A percentile compares a stretch with the other conserved stretches of the same genome.
Evolutionary conservation across 2,888 invertebrate species (phyloP).

Genomic region (Trichogramma evanescens): DNA sequence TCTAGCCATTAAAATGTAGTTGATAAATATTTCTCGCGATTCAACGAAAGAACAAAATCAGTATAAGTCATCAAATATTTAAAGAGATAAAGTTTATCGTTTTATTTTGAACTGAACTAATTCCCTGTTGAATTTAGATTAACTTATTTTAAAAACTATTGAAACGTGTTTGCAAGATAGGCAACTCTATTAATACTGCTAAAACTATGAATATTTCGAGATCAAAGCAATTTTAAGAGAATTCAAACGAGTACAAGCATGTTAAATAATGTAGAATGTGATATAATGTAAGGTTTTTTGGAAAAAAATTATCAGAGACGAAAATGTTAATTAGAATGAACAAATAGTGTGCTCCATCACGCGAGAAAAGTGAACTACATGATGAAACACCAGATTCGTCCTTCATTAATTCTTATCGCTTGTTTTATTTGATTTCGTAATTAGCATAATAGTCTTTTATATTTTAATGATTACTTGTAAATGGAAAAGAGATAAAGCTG

Average conservation of each 20-base stretch:
- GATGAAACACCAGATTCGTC: neutral
- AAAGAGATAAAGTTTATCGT: no score
- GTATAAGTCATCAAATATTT: no score
- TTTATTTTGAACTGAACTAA: no score
- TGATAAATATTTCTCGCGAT: slow-evolving; percentile 21
- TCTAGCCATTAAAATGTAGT: slow-evolving; percentile 16
- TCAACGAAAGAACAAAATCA: slow-evolving; percentile 12
- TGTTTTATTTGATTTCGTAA: slow-evolving; percentile 16
- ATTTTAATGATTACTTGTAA: slow-evolving; percentile 12
- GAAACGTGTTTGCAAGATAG: no score
- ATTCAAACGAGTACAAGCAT: no score
- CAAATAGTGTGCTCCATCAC: slow-evolving; percentile 1
- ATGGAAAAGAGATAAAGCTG: slow-evolving; percentile 14
- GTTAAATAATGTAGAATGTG: slow-evolving; percentile 31
- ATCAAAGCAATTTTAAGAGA: no score
- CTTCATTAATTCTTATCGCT: slow-evolving; percentile 17
- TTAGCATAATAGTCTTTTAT: slow-evolving; percentile 11
- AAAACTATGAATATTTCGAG: no score
- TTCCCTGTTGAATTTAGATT: no score
- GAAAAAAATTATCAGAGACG: slow-evolving; percentile 20
- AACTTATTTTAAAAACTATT: no score
- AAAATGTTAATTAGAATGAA: slow-evolving; percentile 19
- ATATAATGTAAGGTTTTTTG: slow-evolving; percentile 39
- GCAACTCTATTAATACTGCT: no score
- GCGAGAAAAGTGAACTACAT: slow-evolving; percentile 2